Percentiles rank a stretch among this genome's conserved stretches.
These are phyloP conservation scores for Drosophila helvetica DNA, from an alignment of 2,888 invertebrate genomes.

Conservation along the genomic window DNA sequence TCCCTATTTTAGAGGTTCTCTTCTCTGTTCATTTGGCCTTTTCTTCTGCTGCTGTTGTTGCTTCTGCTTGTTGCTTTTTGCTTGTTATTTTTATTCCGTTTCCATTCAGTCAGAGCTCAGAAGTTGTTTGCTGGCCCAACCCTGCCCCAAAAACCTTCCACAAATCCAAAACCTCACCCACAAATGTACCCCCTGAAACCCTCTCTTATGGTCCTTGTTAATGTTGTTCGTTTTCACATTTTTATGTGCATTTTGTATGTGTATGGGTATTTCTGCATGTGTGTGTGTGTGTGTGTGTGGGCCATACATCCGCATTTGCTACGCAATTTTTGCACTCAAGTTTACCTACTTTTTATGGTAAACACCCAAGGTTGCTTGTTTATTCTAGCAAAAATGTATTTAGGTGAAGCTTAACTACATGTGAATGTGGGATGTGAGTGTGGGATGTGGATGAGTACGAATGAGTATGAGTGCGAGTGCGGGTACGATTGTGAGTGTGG, in stretches of 20 bases:
- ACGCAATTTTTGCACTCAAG: constrained; percentile 80
- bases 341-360: constrained; percentile 80
- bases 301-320: constrained; percentile 44
- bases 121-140: constrained; percentile 27
- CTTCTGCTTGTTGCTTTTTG: constrained; percentile 46
- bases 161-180: not conserved
- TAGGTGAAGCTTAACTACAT: constrained; percentile 76
- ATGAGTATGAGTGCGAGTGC: constrained; percentile 9
- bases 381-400: constrained; percentile 81
- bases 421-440: constrained; percentile 27
- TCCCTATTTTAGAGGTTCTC: constrained; percentile 1
- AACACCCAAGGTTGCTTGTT: constrained; percentile 80
- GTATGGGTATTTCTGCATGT: constrained; percentile 20
- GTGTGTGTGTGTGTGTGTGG: constrained; percentile 29
- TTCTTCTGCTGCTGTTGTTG: constrained; percentile 31
- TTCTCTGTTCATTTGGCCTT: constrained; percentile 58
- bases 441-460: constrained; percentile 11
- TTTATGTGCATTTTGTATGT: constrained; percentile 73
- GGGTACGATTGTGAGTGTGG: no score
- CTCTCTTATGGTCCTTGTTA: constrained; percentile 35
- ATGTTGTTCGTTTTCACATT: constrained; percentile 67
- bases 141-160: not conserved
- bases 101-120: constrained; percentile 53
- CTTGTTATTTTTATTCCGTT: constrained; percentile 66
- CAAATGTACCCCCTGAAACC: constrained; percentile 3